These are phyloP conservation scores for Mobula birostris DNA, from an alignment of 2,113 vertebrate genomes.

Conservation along the genomic window DNA sequence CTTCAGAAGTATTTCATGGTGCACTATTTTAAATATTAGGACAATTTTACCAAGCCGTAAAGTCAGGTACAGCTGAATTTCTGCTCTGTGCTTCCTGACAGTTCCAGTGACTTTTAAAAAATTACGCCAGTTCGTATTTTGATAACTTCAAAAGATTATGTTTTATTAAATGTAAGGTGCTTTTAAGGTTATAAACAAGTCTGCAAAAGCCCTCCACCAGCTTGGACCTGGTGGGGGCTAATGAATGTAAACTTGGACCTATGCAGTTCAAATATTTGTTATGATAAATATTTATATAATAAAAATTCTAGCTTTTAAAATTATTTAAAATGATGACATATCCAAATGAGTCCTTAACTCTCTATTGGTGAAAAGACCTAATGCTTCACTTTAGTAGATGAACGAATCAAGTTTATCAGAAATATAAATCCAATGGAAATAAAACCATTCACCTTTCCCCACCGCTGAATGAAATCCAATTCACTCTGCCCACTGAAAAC, in stretches of 20 bases:
- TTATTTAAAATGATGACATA: neutral
- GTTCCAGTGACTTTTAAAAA: neutral
- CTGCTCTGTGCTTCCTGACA: neutral
- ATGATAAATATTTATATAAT: too few relatives aligned
- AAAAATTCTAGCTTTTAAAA: too few relatives aligned
- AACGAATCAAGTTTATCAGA: neutral
- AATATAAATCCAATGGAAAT: neutral
- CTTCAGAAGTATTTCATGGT: neutral
- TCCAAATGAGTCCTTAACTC: neutral
- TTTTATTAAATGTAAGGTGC: neutral
- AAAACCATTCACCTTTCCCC: neutral
- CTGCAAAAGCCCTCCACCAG: neutral
- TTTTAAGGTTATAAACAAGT: constrained; percentile 3
- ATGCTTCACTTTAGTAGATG: neutral
- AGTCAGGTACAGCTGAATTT: neutral
- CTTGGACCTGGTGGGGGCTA: neutral
- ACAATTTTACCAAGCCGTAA: neutral
- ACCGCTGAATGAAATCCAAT: neutral
- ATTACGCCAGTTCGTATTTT: neutral
- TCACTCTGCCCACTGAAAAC: neutral
- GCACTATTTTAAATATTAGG: neutral
- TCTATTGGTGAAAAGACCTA: neutral
- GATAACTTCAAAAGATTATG: neutral
- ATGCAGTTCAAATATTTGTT: neutral
- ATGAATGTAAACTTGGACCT: neutral